Conservation (phyloP, 2,797 vertebrate species). For the Coregonus sp. region DNA sequence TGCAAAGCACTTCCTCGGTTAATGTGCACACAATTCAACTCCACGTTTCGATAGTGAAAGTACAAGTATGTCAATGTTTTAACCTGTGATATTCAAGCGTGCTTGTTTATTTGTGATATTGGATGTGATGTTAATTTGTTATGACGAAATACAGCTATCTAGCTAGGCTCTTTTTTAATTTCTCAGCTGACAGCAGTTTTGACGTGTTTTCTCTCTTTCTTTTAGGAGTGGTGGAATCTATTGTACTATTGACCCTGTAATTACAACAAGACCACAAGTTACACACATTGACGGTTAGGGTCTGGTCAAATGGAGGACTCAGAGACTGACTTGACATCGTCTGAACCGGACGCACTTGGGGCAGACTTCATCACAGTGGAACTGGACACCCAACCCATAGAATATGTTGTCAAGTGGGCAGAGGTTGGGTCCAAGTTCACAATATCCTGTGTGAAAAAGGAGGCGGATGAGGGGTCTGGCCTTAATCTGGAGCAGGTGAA, state of each 20-base stretch:
- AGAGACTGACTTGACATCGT: slow-evolving; percentile 71
- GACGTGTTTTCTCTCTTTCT: neutral
- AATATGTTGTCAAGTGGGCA: slow-evolving; percentile 80
- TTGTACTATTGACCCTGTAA: neutral
- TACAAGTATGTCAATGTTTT: neutral
- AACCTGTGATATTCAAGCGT: neutral
- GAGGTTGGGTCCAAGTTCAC: slow-evolving; percentile 79
- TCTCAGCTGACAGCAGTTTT: neutral
- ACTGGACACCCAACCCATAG: slow-evolving; percentile 79
- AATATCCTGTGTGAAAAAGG: slow-evolving; percentile 77
- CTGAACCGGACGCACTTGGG: slow-evolving; percentile 72
- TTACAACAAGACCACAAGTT: slow-evolving; percentile 13
- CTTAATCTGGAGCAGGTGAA: slow-evolving; percentile 68
- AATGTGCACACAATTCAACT: neutral
- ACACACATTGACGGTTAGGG: neutral
- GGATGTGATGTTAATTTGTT: neutral
- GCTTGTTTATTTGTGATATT: neutral
- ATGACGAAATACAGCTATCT: neutral
- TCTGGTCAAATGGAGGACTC: slow-evolving; percentile 68
- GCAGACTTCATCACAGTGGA: slow-evolving; percentile 80
- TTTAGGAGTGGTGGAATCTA: neutral
- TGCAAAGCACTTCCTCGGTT: neutral
- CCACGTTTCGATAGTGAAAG: neutral
- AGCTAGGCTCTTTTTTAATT: neutral
- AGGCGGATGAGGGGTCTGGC: slow-evolving; percentile 61